These are phyloP conservation scores for Oxycera nigricornis DNA, from an alignment of 2,888 invertebrate species.

Conservation along the genomic window DNA sequence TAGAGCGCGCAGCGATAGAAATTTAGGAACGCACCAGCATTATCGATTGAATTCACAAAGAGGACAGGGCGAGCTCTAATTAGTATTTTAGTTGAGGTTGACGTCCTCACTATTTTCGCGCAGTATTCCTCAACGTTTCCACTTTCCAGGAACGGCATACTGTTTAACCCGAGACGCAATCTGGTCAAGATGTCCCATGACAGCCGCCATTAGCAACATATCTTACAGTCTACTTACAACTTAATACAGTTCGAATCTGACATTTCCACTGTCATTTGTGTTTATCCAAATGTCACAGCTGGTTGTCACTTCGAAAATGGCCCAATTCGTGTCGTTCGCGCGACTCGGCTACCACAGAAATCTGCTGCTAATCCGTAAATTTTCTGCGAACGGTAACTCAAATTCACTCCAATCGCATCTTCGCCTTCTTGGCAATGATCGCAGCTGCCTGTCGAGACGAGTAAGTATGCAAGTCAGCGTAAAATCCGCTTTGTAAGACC, in stretches of 20 bases:
- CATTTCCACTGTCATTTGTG: not conserved
- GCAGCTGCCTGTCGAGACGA: conserved; percentile 1
- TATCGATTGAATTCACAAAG: too few relatives aligned
- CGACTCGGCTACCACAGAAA: conserved; percentile 36
- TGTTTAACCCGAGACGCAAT: not conserved
- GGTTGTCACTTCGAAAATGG: too few relatives aligned
- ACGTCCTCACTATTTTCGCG: not conserved
- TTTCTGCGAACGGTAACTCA: conserved; percentile 23
- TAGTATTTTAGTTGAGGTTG: not conserved
- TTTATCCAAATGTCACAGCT: too few relatives aligned
- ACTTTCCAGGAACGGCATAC: not conserved
- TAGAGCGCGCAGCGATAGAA: too few relatives aligned
- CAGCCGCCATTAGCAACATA: not conserved
- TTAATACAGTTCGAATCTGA: too few relatives aligned
- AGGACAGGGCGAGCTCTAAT: not conserved
- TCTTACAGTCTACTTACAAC: too few relatives aligned
- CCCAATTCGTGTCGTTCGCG: conserved; percentile 36
- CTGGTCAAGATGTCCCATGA: not conserved
- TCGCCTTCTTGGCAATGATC: not conserved
- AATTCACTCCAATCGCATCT: not conserved
- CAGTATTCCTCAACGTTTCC: not conserved
- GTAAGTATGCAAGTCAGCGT: conserved; percentile 17
- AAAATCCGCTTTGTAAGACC: not conserved
- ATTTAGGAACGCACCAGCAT: too few relatives aligned
- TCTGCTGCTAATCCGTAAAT: conserved; percentile 26